Percentiles rank a stretch among this genome's conserved stretches.
These are phyloP conservation scores for Talpa occidentalis DNA, from an alignment of 2,113 vertebrate species.

Conservation along the genomic window DNA sequence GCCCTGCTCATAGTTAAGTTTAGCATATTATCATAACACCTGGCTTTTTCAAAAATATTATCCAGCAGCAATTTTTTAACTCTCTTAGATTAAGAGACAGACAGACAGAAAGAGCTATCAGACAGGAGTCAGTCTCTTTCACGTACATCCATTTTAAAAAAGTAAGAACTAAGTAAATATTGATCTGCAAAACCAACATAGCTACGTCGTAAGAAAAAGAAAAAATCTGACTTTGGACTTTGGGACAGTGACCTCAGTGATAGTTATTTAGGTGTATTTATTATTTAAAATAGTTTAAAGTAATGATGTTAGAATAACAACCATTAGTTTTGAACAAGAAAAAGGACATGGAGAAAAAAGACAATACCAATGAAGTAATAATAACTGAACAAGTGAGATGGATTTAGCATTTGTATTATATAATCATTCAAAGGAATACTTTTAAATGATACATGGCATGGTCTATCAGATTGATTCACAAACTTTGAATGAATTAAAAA, in stretches of 20 bases:
- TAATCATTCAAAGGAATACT: neutral
- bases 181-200: neutral
- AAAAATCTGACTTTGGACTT: constrained; percentile 28
- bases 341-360: neutral
- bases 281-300: constrained; percentile 51
- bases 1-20: neutral
- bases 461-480: neutral
- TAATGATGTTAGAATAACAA: neutral
- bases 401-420: neutral
- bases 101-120: neutral
- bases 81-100: neutral
- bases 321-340: constrained; percentile 28
- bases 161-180: constrained; percentile 46
- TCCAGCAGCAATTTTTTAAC: neutral
- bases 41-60: neutral
- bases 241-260: neutral
- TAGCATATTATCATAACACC: neutral
- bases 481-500: constrained; percentile 13
- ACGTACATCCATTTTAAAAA: neutral
- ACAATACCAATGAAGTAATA: neutral
- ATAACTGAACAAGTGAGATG: neutral
- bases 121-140: neutral
- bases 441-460: constrained; percentile 7
- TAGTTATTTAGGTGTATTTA: neutral
- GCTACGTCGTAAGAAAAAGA: constrained; percentile 9